Percentiles rank a stretch among this genome's conserved stretches.
These are phyloP conservation scores for Dicentrarchus labrax DNA, from an alignment of 2,113 vertebrate species.

Conservation along the genomic window DNA sequence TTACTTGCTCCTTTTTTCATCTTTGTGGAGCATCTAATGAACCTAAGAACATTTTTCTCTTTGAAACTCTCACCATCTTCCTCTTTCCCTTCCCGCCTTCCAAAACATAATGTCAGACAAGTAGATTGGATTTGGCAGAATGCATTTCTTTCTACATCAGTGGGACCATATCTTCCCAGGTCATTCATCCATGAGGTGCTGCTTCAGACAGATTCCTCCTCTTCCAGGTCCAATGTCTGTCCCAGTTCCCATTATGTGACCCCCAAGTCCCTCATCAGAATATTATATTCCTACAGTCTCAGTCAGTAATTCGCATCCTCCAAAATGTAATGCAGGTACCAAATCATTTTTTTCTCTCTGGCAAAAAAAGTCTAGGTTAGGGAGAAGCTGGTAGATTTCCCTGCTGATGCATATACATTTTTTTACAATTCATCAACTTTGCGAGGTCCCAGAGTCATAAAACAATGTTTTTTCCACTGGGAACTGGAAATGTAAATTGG, in stretches of 20 bases:
- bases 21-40: background rate
- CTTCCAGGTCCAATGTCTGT: constrained; percentile 14
- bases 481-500: constrained; percentile 4
- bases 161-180: constrained; percentile 41
- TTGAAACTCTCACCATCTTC: background rate
- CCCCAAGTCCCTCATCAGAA: constrained; percentile 45
- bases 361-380: background rate
- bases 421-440: constrained; percentile 5
- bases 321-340: constrained; percentile 18
- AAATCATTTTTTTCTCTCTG: constrained; percentile 23
- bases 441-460: background rate
- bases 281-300: constrained; percentile 28
- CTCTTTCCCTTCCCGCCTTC: constrained; percentile 14
- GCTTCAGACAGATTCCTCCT: constrained; percentile 35
- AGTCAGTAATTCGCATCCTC: constrained; percentile 27
- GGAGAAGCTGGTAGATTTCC: constrained; percentile 25
- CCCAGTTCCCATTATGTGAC: constrained; percentile 55
- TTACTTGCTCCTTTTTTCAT: background rate
- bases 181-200: constrained; percentile 54
- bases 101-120: constrained; percentile 37
- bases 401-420: constrained; percentile 23
- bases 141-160: constrained; percentile 32
- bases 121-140: constrained; percentile 60
- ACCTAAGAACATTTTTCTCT: background rate
- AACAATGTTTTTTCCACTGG: background rate